Conservation (phyloP, 2,888 invertebrate genomes). For the Periphyllus acericola region DNA sequence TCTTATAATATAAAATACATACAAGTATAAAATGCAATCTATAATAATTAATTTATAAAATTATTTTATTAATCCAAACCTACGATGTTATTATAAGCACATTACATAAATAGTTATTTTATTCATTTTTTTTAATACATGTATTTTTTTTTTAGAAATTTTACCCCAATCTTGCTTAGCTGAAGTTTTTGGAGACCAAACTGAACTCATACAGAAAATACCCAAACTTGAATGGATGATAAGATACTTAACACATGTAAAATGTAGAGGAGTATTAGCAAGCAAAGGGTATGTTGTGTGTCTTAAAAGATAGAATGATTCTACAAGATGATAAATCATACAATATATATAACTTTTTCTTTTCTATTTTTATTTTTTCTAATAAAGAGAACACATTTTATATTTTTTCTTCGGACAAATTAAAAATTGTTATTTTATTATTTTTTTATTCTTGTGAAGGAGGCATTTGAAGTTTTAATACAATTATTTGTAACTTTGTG, state of each 20-base stretch:
- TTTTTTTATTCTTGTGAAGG: constrained; percentile 48
- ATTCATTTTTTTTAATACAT: constrained; percentile 71
- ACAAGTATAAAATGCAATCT: not conserved
- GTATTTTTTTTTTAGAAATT: constrained; percentile 72
- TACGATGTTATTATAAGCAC: not conserved
- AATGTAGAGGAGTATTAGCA: constrained; percentile 89
- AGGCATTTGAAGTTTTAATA: constrained; percentile 43
- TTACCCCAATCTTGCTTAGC: constrained; percentile 66
- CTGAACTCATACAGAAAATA: constrained; percentile 62
- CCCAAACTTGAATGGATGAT: constrained; percentile 78
- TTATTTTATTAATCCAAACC: not conserved
- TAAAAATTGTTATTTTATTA: constrained; percentile 42
- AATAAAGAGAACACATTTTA: constrained; percentile 19
- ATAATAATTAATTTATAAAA: not conserved
- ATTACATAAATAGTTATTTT: constrained; percentile 66
- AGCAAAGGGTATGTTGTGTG: constrained; percentile 86
- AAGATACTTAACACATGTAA: constrained; percentile 88
- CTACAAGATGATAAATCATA: not conserved
- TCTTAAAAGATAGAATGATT: constrained; percentile 52
- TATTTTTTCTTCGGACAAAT: constrained; percentile 49
- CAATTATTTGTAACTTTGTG: constrained; percentile 22
- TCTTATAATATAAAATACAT: not conserved
- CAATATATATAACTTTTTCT: constrained; percentile 12
- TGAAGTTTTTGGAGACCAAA: constrained; percentile 53
- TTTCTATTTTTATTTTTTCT: constrained; percentile 36